Percentiles rank a stretch among this genome's conserved stretches.
phyloP scores from a whole-genome alignment of 2,113 vertebrate species.

The Esox niger region DNA sequence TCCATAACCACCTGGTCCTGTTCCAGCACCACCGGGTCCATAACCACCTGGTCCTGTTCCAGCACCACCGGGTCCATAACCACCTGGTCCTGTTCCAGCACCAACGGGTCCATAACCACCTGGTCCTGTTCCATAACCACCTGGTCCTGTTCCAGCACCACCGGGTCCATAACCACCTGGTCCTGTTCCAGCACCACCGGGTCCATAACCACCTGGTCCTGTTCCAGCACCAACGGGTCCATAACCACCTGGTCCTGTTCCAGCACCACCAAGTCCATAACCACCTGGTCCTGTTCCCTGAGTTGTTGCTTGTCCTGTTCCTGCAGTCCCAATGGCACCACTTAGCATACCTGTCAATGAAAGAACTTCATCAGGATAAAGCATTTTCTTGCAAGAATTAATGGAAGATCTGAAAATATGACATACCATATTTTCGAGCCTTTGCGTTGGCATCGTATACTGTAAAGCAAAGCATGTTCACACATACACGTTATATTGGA shows the following conservation, averaged over 20 bases:
- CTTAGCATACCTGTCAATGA: conserved; percentile 18
- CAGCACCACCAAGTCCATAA: conserved; percentile 18
- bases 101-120: conserved; percentile 30
- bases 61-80: conserved; percentile 2
- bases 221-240: conserved; percentile 17
- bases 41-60: conserved; percentile 10
- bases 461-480: conserved; percentile 10
- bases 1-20: conserved; percentile 12
- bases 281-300: too few species aligned
- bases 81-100: conserved; percentile 15
- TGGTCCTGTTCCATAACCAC: conserved; percentile 12
- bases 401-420: too few species aligned
- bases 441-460: conserved; percentile 20
- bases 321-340: conserved; percentile 3
- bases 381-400: too few species aligned
- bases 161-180: conserved; percentile 42
- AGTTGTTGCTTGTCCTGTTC: neutral
- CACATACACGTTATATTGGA: too few species aligned
- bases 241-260: too few species aligned
- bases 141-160: conserved; percentile 38
- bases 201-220: conserved; percentile 42
- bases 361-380: too few species aligned
- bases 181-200: conserved; percentile 34
- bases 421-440: conserved; percentile 17
- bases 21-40: conserved; percentile 17